Evolutionary conservation across 2,797 vertebrate genomes (phyloP), one percentile per base, ranked within the genome.

Genomic region (Rhinoraja longicauda): DNA sequence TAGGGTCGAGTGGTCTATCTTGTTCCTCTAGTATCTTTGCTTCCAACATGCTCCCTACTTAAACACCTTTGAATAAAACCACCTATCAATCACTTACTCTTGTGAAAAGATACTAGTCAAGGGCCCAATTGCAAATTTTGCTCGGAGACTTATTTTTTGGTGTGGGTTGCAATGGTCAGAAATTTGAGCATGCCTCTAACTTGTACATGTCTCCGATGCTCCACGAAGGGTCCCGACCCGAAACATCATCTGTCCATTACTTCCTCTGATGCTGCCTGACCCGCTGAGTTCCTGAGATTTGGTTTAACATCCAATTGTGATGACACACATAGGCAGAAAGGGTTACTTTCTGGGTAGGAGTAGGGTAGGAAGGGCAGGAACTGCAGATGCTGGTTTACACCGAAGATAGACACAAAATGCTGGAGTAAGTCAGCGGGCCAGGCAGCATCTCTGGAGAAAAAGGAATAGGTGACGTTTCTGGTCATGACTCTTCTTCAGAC

Each of bases 91-190:
- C 24, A 13, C 73, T n/a, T 29, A 9, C 73, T n/a, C 26, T n/a
- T n/a, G 72, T 29, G 8, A 75, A 75, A 26, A 75, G n/a, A 76
- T 45, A 36, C 67, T 93, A 94, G 73, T 93, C 73, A 76, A 29
- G 53, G 45, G 73, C 90, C 64, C 5, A 29, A 21, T 67, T 59
- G 29, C 32, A 29, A 79, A 75, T 79, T 2, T 72, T n/a, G 53
- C 39, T 76, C 67, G 57, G 70, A 36, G 57, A 88, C 92, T 92
- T 94, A 70, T 90, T 93, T 45, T 79, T 76, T 96, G 29, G 1
- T 75, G 26, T 29, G 5, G 21, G 0, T n/a, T 76, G 4, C n/a
- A n/a, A 76, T 76, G 1, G n/a, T 10, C 29, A 76, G 29, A 76
- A 76, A 76, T 29, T n/a, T 5, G 73, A n/a, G 73, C 29, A 12